Percentiles rank a stretch among this genome's conserved stretches.
Conservation (phyloP, 64 coral and sea anemone species). For the Platygyra sinensis region DNA sequence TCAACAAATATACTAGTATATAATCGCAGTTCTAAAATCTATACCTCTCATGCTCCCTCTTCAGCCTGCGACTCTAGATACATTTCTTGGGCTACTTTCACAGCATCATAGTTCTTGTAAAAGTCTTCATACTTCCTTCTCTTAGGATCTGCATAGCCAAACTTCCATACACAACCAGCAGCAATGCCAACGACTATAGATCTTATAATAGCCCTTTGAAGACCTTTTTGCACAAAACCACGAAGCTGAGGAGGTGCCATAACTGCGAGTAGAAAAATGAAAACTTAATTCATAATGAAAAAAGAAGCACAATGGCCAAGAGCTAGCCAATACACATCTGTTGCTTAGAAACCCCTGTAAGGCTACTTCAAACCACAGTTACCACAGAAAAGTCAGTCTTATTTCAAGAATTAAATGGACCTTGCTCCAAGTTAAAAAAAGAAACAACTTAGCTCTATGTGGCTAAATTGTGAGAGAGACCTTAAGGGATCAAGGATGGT, state of each 20-base stretch:
- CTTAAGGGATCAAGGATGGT: too few relatives aligned
- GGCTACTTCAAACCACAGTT: too few relatives aligned
- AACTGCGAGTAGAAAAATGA: not conserved
- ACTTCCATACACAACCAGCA: slow-evolving; percentile 77
- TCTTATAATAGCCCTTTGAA: slow-evolving; percentile 73
- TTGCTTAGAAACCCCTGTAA: too few relatives aligned
- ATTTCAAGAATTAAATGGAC: too few relatives aligned
- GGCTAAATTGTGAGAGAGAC: too few relatives aligned
- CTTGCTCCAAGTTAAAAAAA: too few relatives aligned
- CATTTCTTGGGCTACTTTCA: slow-evolving; percentile 86
- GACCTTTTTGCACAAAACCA: slow-evolving; percentile 77
- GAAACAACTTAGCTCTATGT: too few relatives aligned
- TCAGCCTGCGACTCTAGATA: slow-evolving; percentile 42
- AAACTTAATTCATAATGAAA: not conserved
- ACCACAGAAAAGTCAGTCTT: too few relatives aligned
- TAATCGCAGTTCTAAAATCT: not conserved
- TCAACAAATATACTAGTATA: too few relatives aligned
- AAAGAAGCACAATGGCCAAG: not conserved
- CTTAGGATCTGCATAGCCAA: slow-evolving; percentile 78
- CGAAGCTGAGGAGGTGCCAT: slow-evolving; percentile 86
- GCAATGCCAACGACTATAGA: slow-evolving; percentile 62
- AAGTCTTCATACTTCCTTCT: slow-evolving; percentile 80
- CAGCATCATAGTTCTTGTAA: slow-evolving; percentile 97
- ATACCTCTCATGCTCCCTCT: not conserved
- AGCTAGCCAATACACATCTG: too few relatives aligned